Percentiles rank a stretch among this genome's conserved stretches.
Conservation (phyloP, 1,140 invertebrate species). For the Dendroctonus valens region DNA sequence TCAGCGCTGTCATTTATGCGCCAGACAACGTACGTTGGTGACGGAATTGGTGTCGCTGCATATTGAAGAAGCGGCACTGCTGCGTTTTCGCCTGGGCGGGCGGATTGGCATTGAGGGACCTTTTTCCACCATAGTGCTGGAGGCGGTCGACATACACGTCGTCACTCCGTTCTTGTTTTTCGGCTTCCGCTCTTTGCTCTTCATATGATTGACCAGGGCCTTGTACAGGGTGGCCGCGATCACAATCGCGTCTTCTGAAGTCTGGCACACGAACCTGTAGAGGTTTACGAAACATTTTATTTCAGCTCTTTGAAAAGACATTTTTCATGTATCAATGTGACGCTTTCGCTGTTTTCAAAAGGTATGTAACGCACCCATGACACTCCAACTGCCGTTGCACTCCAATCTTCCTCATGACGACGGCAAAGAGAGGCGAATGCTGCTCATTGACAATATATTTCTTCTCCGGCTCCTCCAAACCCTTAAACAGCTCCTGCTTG, state of each 20-base stretch:
- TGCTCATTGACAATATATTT: constrained; percentile 54
- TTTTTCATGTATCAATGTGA: too few relatives aligned
- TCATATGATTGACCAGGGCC: constrained; percentile 78
- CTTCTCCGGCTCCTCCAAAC: constrained; percentile 53
- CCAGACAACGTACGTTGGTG: constrained; percentile 41
- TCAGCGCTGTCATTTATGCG: neutral
- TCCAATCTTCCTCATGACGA: constrained; percentile 81
- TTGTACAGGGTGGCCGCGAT: constrained; percentile 87
- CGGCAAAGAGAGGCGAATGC: constrained; percentile 85
- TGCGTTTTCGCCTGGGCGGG: constrained; percentile 60
- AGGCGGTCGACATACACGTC: constrained; percentile 47
- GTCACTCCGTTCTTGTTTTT: constrained; percentile 64
- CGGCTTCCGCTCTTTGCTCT: constrained; percentile 56
- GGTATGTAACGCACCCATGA: constrained; percentile 59
- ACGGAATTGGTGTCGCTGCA: constrained; percentile 59
- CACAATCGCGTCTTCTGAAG: constrained; percentile 83
- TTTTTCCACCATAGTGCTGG: constrained; percentile 46
- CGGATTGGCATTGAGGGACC: constrained; percentile 53
- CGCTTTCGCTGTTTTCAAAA: too few relatives aligned
- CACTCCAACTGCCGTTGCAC: constrained; percentile 79
- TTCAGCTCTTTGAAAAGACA: too few relatives aligned
- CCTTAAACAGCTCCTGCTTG: constrained; percentile 65
- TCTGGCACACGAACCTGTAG: constrained; percentile 77
- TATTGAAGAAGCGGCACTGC: constrained; percentile 58
- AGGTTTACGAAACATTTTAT: too few relatives aligned